Conservation (phyloP, 2,797 vertebrate species). For the Neoniphon sammara region DNA sequence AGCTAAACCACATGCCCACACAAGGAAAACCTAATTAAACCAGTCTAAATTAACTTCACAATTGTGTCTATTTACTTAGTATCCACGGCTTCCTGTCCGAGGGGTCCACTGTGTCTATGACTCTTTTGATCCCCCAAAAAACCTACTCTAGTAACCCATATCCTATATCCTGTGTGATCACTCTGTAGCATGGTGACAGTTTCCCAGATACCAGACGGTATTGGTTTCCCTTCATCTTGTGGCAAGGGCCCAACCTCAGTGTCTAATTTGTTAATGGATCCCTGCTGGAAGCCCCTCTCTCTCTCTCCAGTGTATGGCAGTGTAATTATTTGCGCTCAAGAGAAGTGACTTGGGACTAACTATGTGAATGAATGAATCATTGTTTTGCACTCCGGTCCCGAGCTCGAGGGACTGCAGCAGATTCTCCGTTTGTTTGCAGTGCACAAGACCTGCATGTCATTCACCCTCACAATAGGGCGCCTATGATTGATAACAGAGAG, state of each 20-base stretch:
- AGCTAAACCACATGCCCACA: conserved; percentile 12
- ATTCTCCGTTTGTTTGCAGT: conserved; percentile 53
- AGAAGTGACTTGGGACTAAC: conserved; percentile 77
- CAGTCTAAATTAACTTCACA: conserved; percentile 37
- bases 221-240: conserved; percentile 77
- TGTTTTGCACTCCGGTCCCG: conserved; percentile 67
- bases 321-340: conserved; percentile 79
- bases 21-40: conserved; percentile 45
- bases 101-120: conserved; percentile 38
- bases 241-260: conserved; percentile 75
- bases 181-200: conserved; percentile 76
- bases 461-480: conserved; percentile 42
- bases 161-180: conserved; percentile 71
- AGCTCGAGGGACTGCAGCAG: conserved; percentile 32
- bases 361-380: conserved; percentile 80
- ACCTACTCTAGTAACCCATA: conserved; percentile 60
- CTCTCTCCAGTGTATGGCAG: conserved; percentile 21
- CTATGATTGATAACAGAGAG: conserved; percentile 8
- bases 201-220: conserved; percentile 74
- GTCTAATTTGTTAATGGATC: conserved; percentile 85
- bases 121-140: conserved; percentile 61
- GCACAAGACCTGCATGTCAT: conserved; percentile 53
- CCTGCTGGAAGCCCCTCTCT: conserved; percentile 75
- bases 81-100: conserved; percentile 51
- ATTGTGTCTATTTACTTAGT: conserved; percentile 45